A percentile compares a stretch with the other conserved stretches of the same genome.
These are phyloP conservation scores for human (Homo sapiens) DNA, from an alignment of 2,113 vertebrate genomes.

Conservation along the genomic window GRCh38 chr1:72376001-72376500, in stretches of 20 bases:
- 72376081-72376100: neutral
- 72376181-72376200: neutral
- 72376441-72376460: neutral
- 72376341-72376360: neutral
- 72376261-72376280: neutral
- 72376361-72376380: neutral
- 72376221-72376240: neutral
- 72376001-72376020: neutral
- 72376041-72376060: neutral
- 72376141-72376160: neutral
- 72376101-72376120: neutral
- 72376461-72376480: neutral
- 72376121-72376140: neutral
- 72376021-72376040: rapidly evolving
- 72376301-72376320: neutral
- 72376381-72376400: neutral
- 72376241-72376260: conserved; percentile 28
- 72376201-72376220: neutral
- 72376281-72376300: neutral
- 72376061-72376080: neutral
- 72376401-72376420: neutral
- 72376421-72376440: neutral
- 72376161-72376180: neutral
- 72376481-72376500: neutral
- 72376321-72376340: neutral